A percentile compares a stretch with the other conserved stretches of the same genome.
Conservation (phyloP, 2,888 invertebrate genomes). For the Leucoptera coffeella region DNA sequence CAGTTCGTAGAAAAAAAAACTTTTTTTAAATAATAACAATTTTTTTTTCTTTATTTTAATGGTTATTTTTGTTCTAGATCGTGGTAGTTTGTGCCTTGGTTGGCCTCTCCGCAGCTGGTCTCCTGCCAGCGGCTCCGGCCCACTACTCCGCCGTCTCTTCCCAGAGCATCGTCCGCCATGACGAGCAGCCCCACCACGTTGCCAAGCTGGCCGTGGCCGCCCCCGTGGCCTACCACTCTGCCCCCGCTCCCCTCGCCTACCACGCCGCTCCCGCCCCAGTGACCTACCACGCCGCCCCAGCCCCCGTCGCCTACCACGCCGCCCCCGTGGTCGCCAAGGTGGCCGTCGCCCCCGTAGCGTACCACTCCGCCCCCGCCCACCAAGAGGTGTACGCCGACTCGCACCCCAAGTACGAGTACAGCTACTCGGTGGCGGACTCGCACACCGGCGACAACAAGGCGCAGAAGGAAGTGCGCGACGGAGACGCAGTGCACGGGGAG, state of each 20-base stretch:
- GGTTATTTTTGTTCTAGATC: too few species aligned
- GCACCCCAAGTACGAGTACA: constrained; percentile 37
- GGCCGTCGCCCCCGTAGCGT: constrained; percentile 8
- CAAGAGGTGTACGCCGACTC: constrained; percentile 12
- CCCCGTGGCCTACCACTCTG: background rate
- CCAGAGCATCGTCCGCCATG: constrained; percentile 10
- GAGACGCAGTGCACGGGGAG: constrained; percentile 49
- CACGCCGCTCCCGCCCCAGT: constrained; percentile 10
- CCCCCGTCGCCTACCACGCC: constrained; percentile 10
- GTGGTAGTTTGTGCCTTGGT: too few species aligned
- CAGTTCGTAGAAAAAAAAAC: background rate
- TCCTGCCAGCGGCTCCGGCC: background rate
- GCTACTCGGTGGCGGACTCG: constrained; percentile 33
- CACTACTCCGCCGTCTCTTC: constrained; percentile 8
- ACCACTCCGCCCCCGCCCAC: constrained; percentile 10
- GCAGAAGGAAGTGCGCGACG: constrained; percentile 38
- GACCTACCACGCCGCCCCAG: constrained; percentile 9
- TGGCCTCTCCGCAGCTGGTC: too few species aligned
- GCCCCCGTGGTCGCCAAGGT: constrained; percentile 10
- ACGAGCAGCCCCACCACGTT: constrained; percentile 10
- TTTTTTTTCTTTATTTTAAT: too few species aligned
- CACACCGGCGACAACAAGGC: constrained; percentile 44
- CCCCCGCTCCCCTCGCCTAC: constrained; percentile 1
- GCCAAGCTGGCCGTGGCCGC: constrained; percentile 4
- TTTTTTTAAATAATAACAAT: background rate